Percentiles rank a stretch among this genome's conserved stretches.
Evolutionary conservation across 2,888 invertebrate genomes (phyloP).

Genomic region (Drosophila yooni): DNA sequence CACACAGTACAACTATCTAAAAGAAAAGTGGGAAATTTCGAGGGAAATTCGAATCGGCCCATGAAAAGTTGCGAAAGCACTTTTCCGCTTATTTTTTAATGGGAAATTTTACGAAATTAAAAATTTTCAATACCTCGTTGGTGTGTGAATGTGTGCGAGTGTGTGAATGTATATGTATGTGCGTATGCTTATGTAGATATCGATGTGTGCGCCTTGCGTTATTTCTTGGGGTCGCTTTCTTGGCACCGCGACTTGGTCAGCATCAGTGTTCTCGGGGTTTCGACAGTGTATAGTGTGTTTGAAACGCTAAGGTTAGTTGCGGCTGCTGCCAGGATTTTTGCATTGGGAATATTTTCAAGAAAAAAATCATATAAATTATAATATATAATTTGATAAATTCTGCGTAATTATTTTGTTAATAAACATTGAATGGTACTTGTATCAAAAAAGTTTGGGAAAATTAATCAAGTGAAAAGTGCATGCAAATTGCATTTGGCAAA

Average conservation of each 20-base stretch:
- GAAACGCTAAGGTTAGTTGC: constrained; percentile 85
- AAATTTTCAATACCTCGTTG: constrained; percentile 64
- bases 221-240: constrained; percentile 83
- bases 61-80: constrained; percentile 72
- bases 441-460: constrained; percentile 14
- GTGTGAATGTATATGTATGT: constrained; percentile 28
- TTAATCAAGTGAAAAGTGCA: constrained; percentile 66
- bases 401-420: constrained; percentile 11
- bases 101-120: constrained; percentile 72
- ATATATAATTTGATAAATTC: constrained; percentile 6
- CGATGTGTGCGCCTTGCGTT: constrained; percentile 56
- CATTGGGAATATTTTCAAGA: constrained; percentile 42
- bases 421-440: neutral
- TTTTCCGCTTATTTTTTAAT: constrained; percentile 66
- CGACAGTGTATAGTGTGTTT: constrained; percentile 86
- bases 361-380: constrained; percentile 21
- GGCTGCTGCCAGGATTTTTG: constrained; percentile 71
- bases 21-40: constrained; percentile 35
- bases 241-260: constrained; percentile 83
- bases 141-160: constrained; percentile 17
- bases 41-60: constrained; percentile 61
- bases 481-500: constrained; percentile 38
- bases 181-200: constrained; percentile 25
- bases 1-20: constrained; percentile 7
- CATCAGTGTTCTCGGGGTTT: constrained; percentile 86